Evolutionary conservation across 2,797 vertebrate genomes (phyloP).

Genomic region (Jordanella pulchra): DNA sequence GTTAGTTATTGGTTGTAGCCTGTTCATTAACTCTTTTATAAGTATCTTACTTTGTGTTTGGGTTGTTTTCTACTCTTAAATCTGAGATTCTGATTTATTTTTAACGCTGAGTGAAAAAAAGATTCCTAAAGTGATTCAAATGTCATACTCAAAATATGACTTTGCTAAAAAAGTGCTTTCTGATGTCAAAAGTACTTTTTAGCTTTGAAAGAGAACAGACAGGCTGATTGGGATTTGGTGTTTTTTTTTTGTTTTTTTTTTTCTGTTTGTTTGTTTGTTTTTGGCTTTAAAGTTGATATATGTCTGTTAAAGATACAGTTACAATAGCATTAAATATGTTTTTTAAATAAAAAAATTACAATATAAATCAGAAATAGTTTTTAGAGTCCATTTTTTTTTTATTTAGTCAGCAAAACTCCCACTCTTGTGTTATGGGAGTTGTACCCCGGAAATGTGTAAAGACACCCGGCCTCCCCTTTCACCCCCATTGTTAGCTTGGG

Average conservation of each 20-base stretch:
- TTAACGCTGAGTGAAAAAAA: not conserved
- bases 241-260: not conserved
- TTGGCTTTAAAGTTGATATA: not conserved
- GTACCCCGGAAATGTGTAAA: slow-evolving; percentile 48
- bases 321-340: slow-evolving; percentile 4
- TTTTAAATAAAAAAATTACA: slow-evolving; percentile 43
- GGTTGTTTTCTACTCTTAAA: not conserved
- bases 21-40: not conserved
- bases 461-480: slow-evolving; percentile 35
- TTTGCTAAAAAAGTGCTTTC: not conserved
- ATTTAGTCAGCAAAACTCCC: slow-evolving; percentile 58
- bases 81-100: not conserved
- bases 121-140: too few species aligned
- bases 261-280: too few species aligned
- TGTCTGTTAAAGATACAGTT: not conserved
- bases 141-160: not conserved
- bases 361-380: slow-evolving; percentile 17
- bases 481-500: slow-evolving; percentile 38
- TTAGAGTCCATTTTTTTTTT: slow-evolving; percentile 37
- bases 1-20: not conserved
- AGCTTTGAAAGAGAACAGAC: not conserved
- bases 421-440: slow-evolving; percentile 50
- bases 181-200: not conserved
- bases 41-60: not conserved
- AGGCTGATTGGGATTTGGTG: not conserved